Conservation (phyloP, 2,113 vertebrate genomes). For the Rostratula benghalensis region DNA sequence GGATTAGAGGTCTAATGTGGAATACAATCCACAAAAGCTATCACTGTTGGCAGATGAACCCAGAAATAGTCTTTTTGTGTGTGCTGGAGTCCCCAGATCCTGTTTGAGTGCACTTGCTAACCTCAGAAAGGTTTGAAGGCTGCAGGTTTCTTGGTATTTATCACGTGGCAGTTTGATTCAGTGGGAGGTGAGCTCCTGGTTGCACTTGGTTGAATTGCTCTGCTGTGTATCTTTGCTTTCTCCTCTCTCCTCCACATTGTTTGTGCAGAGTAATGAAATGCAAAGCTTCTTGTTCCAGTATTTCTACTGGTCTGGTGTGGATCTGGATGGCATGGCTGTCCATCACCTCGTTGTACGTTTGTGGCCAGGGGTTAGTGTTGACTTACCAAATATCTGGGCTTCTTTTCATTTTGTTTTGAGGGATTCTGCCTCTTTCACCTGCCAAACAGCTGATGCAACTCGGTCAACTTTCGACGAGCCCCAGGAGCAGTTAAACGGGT, state of each 20-base stretch:
- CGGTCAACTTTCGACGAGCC: not conserved
- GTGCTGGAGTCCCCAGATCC: not conserved
- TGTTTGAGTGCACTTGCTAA: not conserved
- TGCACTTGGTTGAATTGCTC: not conserved
- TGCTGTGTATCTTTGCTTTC: not conserved
- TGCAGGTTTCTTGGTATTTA: not conserved
- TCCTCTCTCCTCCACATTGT: not conserved
- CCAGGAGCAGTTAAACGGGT: conserved; percentile 27
- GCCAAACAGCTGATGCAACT: not conserved
- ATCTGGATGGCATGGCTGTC: not conserved
- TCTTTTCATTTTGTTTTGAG: not conserved
- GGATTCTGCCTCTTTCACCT: not conserved
- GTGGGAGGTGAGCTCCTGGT: not conserved
- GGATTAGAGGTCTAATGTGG: not conserved
- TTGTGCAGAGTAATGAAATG: not conserved
- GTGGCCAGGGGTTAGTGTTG: not conserved
- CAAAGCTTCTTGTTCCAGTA: not conserved
- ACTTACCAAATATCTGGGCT: not conserved
- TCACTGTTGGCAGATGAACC: not conserved
- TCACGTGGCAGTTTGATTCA: not conserved
- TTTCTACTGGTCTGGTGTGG: not conserved
- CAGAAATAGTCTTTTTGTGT: not conserved
- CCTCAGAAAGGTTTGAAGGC: not conserved
- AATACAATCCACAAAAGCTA: not conserved
- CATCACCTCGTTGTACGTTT: not conserved